These are phyloP conservation scores for Zingel zingel DNA, from an alignment of 2,113 vertebrate species.

Conservation along the genomic window DNA sequence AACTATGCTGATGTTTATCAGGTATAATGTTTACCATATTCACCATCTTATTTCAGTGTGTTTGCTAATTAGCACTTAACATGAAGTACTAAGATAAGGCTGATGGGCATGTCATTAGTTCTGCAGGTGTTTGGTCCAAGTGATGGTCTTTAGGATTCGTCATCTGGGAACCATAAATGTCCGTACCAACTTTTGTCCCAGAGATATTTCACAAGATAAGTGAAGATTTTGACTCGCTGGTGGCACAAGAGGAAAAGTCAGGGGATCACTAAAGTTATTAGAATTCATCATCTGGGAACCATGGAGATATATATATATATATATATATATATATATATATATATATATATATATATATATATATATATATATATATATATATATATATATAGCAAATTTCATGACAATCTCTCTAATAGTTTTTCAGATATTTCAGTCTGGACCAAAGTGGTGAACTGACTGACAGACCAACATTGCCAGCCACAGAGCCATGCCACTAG, in stretches of 20 bases:
- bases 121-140: neutral
- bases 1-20: neutral
- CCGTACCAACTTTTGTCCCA: no score
- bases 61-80: no score
- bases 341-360: no score
- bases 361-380: no score
- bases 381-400: neutral
- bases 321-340: no score
- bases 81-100: no score
- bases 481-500: no score
- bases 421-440: neutral
- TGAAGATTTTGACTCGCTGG: neutral
- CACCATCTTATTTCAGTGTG: no score
- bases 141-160: neutral
- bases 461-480: neutral
- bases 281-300: neutral
- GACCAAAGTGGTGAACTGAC: neutral
- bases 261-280: neutral
- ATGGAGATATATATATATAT: neutral
- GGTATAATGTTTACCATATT: neutral
- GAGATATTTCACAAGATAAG: neutral
- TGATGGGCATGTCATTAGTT: neutral
- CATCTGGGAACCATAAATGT: neutral
- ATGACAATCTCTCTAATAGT: neutral
- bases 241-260: neutral